Evolutionary conservation across 1,140 invertebrate genomes (phyloP).

Genomic region (Drosophila tani): DNA sequence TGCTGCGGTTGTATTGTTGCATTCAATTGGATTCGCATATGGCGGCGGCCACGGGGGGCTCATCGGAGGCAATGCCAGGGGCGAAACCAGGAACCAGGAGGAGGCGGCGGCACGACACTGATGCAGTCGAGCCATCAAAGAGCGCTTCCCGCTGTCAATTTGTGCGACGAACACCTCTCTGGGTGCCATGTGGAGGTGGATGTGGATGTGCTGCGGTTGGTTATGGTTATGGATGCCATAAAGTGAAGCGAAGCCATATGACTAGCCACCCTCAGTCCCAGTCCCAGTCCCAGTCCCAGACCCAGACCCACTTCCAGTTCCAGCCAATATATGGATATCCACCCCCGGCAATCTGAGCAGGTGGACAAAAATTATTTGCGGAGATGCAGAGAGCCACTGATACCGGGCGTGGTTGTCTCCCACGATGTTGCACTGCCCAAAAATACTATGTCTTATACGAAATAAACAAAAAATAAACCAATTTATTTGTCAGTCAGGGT

Average conservation of each 20-base stretch:
- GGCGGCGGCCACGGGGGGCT: slow-evolving; percentile 5
- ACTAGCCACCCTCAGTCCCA: neutral
- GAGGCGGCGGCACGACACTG: slow-evolving; percentile 8
- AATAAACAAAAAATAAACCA: neutral
- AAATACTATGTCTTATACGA: neutral
- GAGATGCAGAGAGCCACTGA: slow-evolving; percentile 37
- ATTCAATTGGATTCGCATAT: slow-evolving; percentile 76
- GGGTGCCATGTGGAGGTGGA: slow-evolving; percentile 1
- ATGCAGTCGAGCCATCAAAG: slow-evolving; percentile 34
- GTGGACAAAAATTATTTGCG: slow-evolving; percentile 33
- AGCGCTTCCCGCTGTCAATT: slow-evolving; percentile 42
- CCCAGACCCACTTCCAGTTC: neutral
- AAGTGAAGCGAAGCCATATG: slow-evolving; percentile 47
- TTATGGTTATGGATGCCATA: slow-evolving; percentile 51
- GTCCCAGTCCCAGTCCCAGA: neutral
- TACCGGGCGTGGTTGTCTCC: slow-evolving; percentile 17
- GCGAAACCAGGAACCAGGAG: slow-evolving; percentile 6
- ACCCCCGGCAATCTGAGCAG: slow-evolving; percentile 31
- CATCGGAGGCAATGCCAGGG: slow-evolving; percentile 2
- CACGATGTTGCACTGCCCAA: slow-evolving; percentile 14
- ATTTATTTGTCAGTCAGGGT: neutral
- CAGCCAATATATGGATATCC: neutral
- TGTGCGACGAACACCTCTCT: slow-evolving; percentile 34
- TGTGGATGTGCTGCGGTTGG: slow-evolving; percentile 24
- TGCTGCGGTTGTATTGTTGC: slow-evolving; percentile 50